Percentiles rank a stretch among this genome's conserved stretches.
phyloP scores from a whole-genome alignment of 2,888 invertebrate genomes.

The Nysson spinosus region DNA sequence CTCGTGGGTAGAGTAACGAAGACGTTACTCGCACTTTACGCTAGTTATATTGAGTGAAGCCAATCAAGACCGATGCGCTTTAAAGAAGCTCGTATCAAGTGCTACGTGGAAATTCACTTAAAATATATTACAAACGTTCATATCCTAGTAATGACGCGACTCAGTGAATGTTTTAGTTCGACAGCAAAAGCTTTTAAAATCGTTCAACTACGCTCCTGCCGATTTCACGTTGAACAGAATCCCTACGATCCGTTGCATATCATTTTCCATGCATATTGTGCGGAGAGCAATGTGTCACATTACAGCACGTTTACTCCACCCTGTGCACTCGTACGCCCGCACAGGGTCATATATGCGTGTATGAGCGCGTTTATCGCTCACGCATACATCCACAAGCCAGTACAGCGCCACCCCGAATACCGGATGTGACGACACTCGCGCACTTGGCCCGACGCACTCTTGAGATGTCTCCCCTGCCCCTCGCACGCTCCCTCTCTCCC shows the following conservation, averaged over 20 bases:
- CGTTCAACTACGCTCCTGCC: constrained; percentile 16
- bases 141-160: too few species aligned
- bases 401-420: constrained; percentile 64
- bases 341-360: background rate
- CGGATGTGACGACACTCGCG: constrained; percentile 71
- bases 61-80: too few species aligned
- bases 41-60: too few species aligned
- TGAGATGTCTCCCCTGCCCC: constrained; percentile 47
- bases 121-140: too few species aligned
- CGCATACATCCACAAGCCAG: constrained; percentile 15
- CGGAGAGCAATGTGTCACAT: constrained; percentile 26
- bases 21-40: too few species aligned
- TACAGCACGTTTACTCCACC: constrained; percentile 35
- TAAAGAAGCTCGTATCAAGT: too few species aligned
- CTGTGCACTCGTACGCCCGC: constrained; percentile 18
- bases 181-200: constrained; percentile 25
- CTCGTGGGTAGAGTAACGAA: too few species aligned
- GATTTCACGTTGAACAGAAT: constrained; percentile 39
- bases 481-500: background rate
- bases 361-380: constrained; percentile 15
- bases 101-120: too few species aligned
- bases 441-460: constrained; percentile 69
- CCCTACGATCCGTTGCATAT: constrained; percentile 28
- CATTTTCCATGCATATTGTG: constrained; percentile 27
- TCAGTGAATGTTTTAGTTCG: too few species aligned